Percentiles rank a stretch among this genome's conserved stretches.
These are phyloP conservation scores for Romanomermis culicivorax DNA, from an alignment of 2,888 invertebrate species.

Conservation along the genomic window DNA sequence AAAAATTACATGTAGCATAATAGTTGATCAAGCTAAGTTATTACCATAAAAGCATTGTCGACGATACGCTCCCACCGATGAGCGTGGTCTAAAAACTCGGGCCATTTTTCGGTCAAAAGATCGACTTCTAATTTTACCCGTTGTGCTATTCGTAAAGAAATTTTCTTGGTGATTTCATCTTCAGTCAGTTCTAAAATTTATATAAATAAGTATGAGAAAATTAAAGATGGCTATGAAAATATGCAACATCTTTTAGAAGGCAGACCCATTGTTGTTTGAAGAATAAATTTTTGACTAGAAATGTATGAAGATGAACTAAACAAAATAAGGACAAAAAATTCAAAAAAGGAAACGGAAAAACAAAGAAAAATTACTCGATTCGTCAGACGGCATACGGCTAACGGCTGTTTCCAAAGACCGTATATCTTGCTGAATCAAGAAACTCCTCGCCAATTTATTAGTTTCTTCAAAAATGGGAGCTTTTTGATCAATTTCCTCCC, in stretches of 20 bases:
- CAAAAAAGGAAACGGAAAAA: too few species aligned
- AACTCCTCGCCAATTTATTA: conserved; percentile 21
- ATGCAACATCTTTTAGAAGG: too few species aligned
- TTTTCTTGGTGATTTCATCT: conserved; percentile 17
- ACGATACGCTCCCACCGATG: conserved; percentile 43
- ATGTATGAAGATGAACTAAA: too few species aligned
- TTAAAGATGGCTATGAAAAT: too few species aligned
- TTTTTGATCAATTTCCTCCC: conserved; percentile 16
- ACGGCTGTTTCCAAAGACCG: conserved; percentile 13
- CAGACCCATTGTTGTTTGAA: not conserved
- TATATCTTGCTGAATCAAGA: conserved; percentile 27
- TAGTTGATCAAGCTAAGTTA: conserved; percentile 7
- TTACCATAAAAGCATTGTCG: conserved; percentile 31
- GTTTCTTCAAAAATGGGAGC: conserved; percentile 14
- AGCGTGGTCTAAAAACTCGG: conserved; percentile 53
- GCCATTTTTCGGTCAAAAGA: conserved; percentile 85
- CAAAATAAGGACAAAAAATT: too few species aligned
- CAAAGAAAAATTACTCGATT: not conserved
- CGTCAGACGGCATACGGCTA: not conserved
- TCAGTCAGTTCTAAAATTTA: conserved; percentile 15
- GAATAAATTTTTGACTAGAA: too few species aligned
- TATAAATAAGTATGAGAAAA: too few species aligned
- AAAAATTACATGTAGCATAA: too few species aligned
- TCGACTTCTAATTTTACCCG: conserved; percentile 78
- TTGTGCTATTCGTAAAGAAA: conserved; percentile 56